These are phyloP conservation scores for Drosophila leontia DNA, from an alignment of 1,140 invertebrate genomes.

Conservation along the genomic window DNA sequence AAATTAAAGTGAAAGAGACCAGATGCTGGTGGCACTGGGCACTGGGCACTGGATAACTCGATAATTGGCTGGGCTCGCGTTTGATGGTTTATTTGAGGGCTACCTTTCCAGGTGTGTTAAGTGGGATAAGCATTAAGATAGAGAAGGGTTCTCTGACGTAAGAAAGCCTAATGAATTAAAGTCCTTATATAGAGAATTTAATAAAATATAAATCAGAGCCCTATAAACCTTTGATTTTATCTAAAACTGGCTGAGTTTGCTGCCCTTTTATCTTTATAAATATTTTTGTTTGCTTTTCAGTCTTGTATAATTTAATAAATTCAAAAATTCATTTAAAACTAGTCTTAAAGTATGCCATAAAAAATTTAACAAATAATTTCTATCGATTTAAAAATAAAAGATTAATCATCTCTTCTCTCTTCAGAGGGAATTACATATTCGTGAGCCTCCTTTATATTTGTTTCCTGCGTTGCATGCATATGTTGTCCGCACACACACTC, in stretches of 20 bases:
- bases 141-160: neutral
- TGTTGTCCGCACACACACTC: constrained; percentile 34
- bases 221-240: neutral
- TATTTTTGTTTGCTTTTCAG: neutral
- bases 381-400: neutral
- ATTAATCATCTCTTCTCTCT: neutral
- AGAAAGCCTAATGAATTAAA: neutral
- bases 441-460: constrained; percentile 10
- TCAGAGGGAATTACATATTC: constrained; percentile 25
- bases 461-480: constrained; percentile 61
- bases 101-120: constrained; percentile 20
- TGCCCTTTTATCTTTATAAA: too few species aligned
- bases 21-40: constrained; percentile 31
- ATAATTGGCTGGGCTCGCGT: constrained; percentile 33
- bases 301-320: neutral
- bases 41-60: constrained; percentile 27
- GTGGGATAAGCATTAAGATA: neutral
- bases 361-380: neutral
- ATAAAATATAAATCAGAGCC: neutral
- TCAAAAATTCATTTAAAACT: neutral
- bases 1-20: constrained; percentile 47
- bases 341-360: neutral
- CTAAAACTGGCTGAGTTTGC: neutral
- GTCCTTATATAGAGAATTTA: too few species aligned
- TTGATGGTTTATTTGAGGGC: constrained; percentile 30